Percentiles rank a stretch among this genome's conserved stretches.
Conservation (phyloP, 1,140 invertebrate genomes). For the Zaprionus gabonicus region DNA sequence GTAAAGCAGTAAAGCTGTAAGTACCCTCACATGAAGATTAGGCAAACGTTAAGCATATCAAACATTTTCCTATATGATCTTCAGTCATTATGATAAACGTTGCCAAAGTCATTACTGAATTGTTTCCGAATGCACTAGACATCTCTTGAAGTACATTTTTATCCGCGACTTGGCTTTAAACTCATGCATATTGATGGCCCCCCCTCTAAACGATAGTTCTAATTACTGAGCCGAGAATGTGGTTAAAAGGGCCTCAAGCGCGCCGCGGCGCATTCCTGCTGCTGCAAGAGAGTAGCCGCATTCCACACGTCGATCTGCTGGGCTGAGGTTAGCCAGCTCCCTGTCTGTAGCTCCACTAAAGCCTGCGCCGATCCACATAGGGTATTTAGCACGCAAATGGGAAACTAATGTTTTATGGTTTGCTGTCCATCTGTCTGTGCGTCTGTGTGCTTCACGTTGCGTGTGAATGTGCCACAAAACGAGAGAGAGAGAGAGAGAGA, state of each 20-base stretch:
- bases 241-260: not conserved
- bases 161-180: not conserved
- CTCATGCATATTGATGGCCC: constrained; percentile 5
- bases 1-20: too few species aligned
- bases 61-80: not conserved
- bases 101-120: not conserved
- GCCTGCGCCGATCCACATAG: constrained; percentile 52
- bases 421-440: constrained; percentile 35
- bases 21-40: too few species aligned
- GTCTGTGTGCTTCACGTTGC: constrained; percentile 56
- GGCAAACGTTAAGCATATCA: not conserved
- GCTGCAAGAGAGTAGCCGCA: constrained; percentile 2
- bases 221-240: constrained; percentile 3
- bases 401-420: constrained; percentile 81
- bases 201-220: constrained; percentile 1
- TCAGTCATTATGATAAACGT: not conserved
- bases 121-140: not conserved
- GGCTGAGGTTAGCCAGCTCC: not conserved
- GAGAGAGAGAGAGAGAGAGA: constrained; percentile 32
- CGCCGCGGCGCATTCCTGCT: constrained; percentile 17
- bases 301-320: constrained; percentile 1
- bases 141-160: not conserved
- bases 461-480: constrained; percentile 70
- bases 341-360: not conserved
- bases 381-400: constrained; percentile 82